phyloP scores from a whole-genome alignment of 2,113 vertebrate genomes.

The Trichechus manatus region DNA sequence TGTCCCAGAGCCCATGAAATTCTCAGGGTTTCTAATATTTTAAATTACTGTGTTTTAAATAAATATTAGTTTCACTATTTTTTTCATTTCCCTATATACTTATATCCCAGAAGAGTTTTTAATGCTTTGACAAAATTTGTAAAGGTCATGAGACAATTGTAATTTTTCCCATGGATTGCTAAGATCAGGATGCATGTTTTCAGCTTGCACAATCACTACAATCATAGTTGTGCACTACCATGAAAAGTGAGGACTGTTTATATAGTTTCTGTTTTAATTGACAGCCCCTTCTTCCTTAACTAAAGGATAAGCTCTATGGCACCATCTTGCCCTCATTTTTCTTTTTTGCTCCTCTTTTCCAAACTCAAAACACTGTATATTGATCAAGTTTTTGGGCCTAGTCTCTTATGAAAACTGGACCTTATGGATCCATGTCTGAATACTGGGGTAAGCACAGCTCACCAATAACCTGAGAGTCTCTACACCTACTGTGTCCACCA shows the following conservation, averaged over 20 bases:
- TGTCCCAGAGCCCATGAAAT: background rate
- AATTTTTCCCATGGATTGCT: background rate
- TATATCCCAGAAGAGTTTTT: background rate
- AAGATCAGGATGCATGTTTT: background rate
- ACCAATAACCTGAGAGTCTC: background rate
- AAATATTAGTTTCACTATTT: background rate
- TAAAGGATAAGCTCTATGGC: background rate
- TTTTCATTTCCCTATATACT: background rate
- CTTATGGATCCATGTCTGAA: background rate
- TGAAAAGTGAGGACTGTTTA: background rate
- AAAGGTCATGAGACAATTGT: background rate
- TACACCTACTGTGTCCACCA: rapidly evolving
- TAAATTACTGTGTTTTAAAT: background rate
- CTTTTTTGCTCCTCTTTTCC: background rate
- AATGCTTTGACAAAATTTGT: background rate
- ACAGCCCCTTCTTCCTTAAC: background rate
- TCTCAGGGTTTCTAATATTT: background rate
- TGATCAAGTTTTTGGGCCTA: background rate
- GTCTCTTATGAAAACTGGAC: background rate
- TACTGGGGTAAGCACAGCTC: background rate
- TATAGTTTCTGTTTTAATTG: background rate
- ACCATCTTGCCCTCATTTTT: background rate
- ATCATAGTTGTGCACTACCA: background rate
- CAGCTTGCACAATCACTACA: background rate
- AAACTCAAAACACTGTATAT: background rate